phyloP scores from a whole-genome alignment of 2,797 vertebrate species.

The Hapalemur alaotrensis region DNA sequence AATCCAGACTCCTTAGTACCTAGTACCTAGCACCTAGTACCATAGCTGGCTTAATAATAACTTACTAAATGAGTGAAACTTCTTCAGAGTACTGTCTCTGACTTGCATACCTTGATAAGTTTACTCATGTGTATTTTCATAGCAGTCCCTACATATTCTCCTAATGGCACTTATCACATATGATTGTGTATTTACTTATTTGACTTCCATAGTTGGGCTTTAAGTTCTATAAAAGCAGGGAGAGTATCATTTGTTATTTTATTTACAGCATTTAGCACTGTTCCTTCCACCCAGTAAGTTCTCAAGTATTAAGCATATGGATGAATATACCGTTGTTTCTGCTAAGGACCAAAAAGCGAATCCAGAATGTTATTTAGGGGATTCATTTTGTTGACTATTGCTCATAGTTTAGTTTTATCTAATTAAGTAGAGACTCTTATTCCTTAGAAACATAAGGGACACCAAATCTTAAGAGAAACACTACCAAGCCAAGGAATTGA shows the following conservation, averaged over 20 bases:
- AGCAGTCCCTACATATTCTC: not conserved
- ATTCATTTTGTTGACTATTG: not conserved
- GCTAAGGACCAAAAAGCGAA: not conserved
- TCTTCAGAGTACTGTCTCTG: not conserved
- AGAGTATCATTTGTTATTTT: not conserved
- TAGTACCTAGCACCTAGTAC: not conserved
- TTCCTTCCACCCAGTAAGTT: not conserved
- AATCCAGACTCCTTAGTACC: not conserved
- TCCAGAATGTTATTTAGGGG: not conserved
- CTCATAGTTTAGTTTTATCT: slow-evolving; percentile 2
- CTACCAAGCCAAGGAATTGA: not conserved
- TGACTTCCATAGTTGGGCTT: not conserved
- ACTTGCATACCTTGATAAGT: not conserved
- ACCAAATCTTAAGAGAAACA: not conserved
- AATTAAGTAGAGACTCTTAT: not conserved
- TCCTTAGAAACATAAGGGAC: not conserved
- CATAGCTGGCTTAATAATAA: not conserved
- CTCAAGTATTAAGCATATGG: not conserved
- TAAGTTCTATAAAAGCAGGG: not conserved
- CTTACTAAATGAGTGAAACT: not conserved
- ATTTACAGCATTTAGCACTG: not conserved
- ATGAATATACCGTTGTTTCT: not conserved
- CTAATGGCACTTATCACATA: not conserved
- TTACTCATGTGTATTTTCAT: not conserved
- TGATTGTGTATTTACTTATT: not conserved